phyloP scores from a whole-genome alignment of 2,888 invertebrate genomes.

The Eristalinus aeneus region DNA sequence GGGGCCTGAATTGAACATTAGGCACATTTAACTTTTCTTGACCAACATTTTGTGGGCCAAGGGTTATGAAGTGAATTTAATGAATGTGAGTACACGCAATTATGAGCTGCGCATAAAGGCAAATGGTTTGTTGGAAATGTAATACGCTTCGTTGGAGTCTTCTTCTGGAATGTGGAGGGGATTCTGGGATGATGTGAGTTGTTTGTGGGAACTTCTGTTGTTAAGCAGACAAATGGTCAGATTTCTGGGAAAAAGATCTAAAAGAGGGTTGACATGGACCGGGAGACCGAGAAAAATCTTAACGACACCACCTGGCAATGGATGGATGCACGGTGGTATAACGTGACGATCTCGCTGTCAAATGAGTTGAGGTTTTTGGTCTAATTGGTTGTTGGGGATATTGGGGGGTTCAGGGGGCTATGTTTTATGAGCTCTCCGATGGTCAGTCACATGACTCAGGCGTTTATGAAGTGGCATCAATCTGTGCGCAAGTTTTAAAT shows the following conservation, averaged over 20 bases:
- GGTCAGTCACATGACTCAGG: background rate
- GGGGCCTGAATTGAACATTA: background rate
- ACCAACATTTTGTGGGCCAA: background rate
- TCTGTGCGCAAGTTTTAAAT: too few species aligned
- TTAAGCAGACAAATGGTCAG: background rate
- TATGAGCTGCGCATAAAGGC: background rate
- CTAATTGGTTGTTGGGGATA: background rate
- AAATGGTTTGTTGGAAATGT: background rate
- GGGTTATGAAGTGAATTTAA: conserved; percentile 5
- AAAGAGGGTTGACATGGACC: background rate
- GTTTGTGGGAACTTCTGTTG: background rate
- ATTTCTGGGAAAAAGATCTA: background rate
- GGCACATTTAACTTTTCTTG: conserved; percentile 1
- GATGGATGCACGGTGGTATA: background rate
- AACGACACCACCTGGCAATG: background rate
- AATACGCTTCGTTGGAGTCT: background rate
- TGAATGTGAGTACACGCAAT: background rate
- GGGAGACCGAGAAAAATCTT: background rate
- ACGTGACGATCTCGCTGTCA: background rate
- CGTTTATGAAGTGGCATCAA: background rate
- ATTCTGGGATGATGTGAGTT: background rate
- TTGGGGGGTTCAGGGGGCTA: background rate
- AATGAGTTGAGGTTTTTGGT: background rate
- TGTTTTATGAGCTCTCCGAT: background rate
- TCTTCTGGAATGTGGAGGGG: background rate